Evolutionary conservation across 2,888 invertebrate genomes (phyloP).

Genomic region (Metacarcinus magister): DNA sequence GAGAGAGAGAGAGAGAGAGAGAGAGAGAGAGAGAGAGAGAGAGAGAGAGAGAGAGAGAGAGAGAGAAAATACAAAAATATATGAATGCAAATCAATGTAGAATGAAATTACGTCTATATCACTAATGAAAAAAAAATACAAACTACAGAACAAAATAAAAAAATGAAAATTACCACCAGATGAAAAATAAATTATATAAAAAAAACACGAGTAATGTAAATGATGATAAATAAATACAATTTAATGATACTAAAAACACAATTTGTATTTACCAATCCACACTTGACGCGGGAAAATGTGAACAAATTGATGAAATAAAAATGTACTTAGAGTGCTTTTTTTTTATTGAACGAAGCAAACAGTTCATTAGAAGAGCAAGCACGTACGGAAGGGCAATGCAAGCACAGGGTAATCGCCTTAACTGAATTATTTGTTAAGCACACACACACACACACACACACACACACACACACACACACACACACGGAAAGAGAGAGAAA

Average conservation of each 20-base stretch:
- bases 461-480: not conserved
- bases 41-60: constrained; percentile 62
- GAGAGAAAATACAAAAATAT: not conserved
- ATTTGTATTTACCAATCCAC: too few species aligned
- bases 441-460: not conserved
- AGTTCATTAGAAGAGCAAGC: not conserved
- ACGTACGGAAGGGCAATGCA: not conserved
- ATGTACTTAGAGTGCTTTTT: not conserved
- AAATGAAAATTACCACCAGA: too few species aligned
- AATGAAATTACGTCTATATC: too few species aligned
- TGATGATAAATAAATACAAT: too few species aligned
- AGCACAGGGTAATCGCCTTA: not conserved
- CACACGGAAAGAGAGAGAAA: constrained; percentile 15
- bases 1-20: not conserved
- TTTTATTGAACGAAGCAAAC: not conserved
- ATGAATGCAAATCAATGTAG: too few species aligned
- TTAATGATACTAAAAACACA: too few species aligned
- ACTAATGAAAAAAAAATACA: too few species aligned
- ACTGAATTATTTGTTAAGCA: not conserved
- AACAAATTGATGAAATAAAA: not conserved
- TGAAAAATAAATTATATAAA: too few species aligned
- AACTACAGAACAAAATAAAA: too few species aligned
- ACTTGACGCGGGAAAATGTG: too few species aligned
- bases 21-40: constrained; percentile 10
- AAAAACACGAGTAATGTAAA: too few species aligned